Evolutionary conservation across 2,113 vertebrate genomes (phyloP), one percentile per base, ranked within the genome.

Genomic region (Urocynchramus pylzowi): DNA sequence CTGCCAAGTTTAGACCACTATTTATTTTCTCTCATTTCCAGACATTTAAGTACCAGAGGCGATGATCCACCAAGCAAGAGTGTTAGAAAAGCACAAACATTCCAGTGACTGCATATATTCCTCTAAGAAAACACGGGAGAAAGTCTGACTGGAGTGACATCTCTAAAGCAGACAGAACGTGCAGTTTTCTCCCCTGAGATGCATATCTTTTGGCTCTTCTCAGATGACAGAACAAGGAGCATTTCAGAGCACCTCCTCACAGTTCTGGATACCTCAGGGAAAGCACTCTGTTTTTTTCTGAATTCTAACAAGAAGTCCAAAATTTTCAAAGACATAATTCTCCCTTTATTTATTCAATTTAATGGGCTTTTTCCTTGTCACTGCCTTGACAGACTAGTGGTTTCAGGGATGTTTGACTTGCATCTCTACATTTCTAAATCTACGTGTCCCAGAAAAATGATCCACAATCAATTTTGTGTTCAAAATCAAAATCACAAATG

Each of bases 21-120:
- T 96, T 95, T 90, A 84, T 90, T 80, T 93, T 86, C 59, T 67
- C 50, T 49, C 33, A 57, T 89, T 94, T 68, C 49, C 68, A 90
- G 54, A 93, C 23, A 57, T 26, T 28, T 50, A 76, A 96, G 42
- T 64, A 83, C 89, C 75, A 94, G 63, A 95, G 52, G 56, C 1
- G 17, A 65, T 60, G 91, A 92, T 56, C 61, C 57, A 90, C 37
- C 26, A 61, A 80, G 45, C 57, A 61, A 60, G 30, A 84, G 77
- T 45, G 69, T 89, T 76, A 90, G 45, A 90, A 92, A 96, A 94
- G 76, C 84, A 93, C 44, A 94, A 71, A 59, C 23, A 54, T 73
- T 87, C 44, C 45, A 87, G 42, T 0, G 0, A 61, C n/a, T 90
- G 50, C 33, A 49, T 31, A 52, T 60, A 60, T 54, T 80, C 53